Conservation (phyloP, 2,888 invertebrate species). For the Chirona hameri region DNA sequence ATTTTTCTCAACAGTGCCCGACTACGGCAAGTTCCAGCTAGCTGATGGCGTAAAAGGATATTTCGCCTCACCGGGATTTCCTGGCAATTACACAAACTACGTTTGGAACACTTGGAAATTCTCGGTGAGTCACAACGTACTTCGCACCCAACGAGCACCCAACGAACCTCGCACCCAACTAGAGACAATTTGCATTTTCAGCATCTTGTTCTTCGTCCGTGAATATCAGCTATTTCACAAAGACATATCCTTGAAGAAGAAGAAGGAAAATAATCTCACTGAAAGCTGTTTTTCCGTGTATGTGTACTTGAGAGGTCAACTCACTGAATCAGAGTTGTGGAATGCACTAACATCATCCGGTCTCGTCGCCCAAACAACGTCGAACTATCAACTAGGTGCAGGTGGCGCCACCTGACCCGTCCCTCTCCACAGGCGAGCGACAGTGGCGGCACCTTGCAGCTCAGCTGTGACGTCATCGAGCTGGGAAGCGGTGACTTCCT, state of each 20-base stretch:
- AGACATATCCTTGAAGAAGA: not conserved
- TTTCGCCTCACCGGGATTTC: not conserved
- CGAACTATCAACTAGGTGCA: no score
- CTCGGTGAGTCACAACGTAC: not conserved
- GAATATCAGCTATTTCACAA: not conserved
- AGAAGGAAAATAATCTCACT: not conserved
- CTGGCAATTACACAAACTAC: not conserved
- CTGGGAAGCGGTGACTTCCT: not conserved
- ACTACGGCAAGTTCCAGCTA: not conserved
- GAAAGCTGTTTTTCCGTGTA: not conserved
- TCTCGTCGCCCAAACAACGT: no score
- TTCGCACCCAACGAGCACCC: not conserved
- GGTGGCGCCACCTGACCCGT: not conserved
- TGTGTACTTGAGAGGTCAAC: no score
- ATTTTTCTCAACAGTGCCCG: not conserved
- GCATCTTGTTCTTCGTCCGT: not conserved
- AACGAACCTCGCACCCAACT: no score
- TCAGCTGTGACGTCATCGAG: not conserved
- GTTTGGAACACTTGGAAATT: not conserved
- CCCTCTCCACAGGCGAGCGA: not conserved
- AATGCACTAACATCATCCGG: no score
- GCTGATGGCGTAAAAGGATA: not conserved
- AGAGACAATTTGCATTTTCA: not conserved
- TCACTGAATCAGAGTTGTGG: no score
- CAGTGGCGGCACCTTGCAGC: not conserved